phyloP scores from a whole-genome alignment of 2,888 invertebrate genomes.

The Craniophora ligustri region DNA sequence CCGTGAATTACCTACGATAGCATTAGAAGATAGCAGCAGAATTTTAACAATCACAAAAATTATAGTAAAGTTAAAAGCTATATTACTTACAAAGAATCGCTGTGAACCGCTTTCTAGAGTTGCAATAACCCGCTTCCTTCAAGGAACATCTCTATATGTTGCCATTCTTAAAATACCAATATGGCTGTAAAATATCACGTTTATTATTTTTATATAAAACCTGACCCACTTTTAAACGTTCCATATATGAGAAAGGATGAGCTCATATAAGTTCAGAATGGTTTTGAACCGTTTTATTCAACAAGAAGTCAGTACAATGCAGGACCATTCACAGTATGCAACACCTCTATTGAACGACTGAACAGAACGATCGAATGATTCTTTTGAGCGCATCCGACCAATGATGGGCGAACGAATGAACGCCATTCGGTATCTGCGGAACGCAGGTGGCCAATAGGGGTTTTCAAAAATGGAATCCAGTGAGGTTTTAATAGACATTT shows the following conservation, averaged over 20 bases:
- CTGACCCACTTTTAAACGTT: constrained; percentile 21
- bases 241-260: constrained; percentile 26
- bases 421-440: constrained; percentile 56
- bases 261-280: constrained; percentile 29
- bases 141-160: background rate
- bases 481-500: constrained; percentile 3
- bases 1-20: no score
- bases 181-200: constrained; percentile 8
- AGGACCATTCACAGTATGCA: constrained; percentile 48
- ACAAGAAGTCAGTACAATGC: constrained; percentile 41
- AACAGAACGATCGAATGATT: constrained; percentile 46
- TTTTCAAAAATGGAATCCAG: constrained; percentile 31
- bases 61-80: no score
- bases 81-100: no score
- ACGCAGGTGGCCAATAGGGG: constrained; percentile 47
- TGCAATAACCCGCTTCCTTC: constrained; percentile 7
- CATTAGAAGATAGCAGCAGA: no score
- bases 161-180: constrained; percentile 8
- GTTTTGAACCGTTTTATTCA: constrained; percentile 32
- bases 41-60: no score
- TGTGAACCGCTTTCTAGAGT: no score
- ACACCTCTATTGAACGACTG: constrained; percentile 44
- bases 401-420: constrained; percentile 42
- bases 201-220: constrained; percentile 15
- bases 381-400: constrained; percentile 39